A percentile compares a stretch with the other conserved stretches of the same genome.
These are phyloP conservation scores for Drosophila nigrodunni DNA, from an alignment of 1,140 invertebrate genomes.

Conservation along the genomic window DNA sequence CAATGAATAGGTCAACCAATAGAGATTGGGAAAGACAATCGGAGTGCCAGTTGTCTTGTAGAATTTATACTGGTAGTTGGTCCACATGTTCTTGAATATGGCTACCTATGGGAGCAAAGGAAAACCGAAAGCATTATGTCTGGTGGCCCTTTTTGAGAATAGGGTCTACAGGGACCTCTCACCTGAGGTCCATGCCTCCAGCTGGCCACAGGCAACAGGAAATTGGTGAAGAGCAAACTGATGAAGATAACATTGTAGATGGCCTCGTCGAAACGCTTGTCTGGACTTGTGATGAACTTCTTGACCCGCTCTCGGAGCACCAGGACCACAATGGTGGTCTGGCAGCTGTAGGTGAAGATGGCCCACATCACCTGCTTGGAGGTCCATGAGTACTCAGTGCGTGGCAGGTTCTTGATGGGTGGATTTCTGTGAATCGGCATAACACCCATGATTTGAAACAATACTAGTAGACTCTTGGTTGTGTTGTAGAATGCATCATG, in stretches of 20 bases:
- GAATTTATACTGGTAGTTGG: conserved; percentile 89
- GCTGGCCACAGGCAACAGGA: conserved; percentile 88
- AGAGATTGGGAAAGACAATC: conserved; percentile 87
- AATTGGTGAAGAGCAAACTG: conserved; percentile 89
- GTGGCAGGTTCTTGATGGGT: conserved; percentile 84
- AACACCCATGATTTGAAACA: conserved; percentile 90
- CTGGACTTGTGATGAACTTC: conserved; percentile 86
- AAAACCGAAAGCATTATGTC: too few species aligned
- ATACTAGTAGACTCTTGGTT: conserved; percentile 88
- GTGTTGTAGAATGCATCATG: conserved; percentile 89
- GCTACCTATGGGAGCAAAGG: conserved; percentile 85
- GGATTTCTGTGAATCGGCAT: conserved; percentile 89
- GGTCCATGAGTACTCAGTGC: conserved; percentile 87
- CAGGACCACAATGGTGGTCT: conserved; percentile 86
- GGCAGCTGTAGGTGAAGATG: conserved; percentile 86
- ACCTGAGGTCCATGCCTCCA: conserved; percentile 89
- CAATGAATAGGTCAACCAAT: conserved; percentile 86
- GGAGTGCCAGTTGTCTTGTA: conserved; percentile 87
- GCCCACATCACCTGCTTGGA: conserved; percentile 87
- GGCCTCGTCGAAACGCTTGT: conserved; percentile 89
- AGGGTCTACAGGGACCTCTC: too few species aligned
- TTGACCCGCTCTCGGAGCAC: conserved; percentile 86
- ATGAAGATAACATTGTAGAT: conserved; percentile 90
- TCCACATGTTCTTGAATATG: conserved; percentile 91
- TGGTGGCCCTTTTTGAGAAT: too few species aligned